Evolutionary conservation across 2,888 invertebrate species (phyloP), one percentile per base, ranked within the genome.

Genomic region (Microctonus aethiopoides): DNA sequence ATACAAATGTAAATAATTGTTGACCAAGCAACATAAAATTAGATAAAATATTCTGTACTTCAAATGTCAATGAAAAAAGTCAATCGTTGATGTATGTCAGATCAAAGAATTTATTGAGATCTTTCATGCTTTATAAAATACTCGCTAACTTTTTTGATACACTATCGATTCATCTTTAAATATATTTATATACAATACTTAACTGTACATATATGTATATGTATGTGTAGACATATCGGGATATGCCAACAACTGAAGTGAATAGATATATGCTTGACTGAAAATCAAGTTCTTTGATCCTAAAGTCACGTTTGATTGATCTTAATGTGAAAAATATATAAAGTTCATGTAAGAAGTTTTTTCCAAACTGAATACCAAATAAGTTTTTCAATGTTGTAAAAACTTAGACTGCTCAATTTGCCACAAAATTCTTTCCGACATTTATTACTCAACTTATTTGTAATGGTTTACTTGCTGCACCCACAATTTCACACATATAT

Each of bases 401-500:
- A 4, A 54, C 10, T 36, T 10, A 10, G 5, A 10, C 9, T 54
- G 54, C 26, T 7, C 24, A 54, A 24, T 54, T 26, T 54, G 1
- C 3, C 13, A 51, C 16, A 13, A 54, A 24, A 54, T 22, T 54
- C 10, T 4, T 10, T 36, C 26, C 24, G 13, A 13, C 6, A 7
- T 54, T 13, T 54, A 54, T 26, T 24, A 24, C 54, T 24, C 54
- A 54, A 24, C 26, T 54, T 54, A 54, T n/a, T 46, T 16, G 9
- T 16, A 46, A 46, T 20, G 2, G 16, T 54, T 54, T 10, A 7
- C 16, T 20, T 16, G 16, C 22, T 22, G 20, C 4, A 2, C 52
- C 52, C 52, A 52, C 9, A 52, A 16, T 20, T 57, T 67, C 59
- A 67, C 59, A 67, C 66, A 67, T 59, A 67, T 59, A 26, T 67